Conservation (phyloP, 92 coral and sea anemone genomes). For the Zoanthus sociatus region DNA sequence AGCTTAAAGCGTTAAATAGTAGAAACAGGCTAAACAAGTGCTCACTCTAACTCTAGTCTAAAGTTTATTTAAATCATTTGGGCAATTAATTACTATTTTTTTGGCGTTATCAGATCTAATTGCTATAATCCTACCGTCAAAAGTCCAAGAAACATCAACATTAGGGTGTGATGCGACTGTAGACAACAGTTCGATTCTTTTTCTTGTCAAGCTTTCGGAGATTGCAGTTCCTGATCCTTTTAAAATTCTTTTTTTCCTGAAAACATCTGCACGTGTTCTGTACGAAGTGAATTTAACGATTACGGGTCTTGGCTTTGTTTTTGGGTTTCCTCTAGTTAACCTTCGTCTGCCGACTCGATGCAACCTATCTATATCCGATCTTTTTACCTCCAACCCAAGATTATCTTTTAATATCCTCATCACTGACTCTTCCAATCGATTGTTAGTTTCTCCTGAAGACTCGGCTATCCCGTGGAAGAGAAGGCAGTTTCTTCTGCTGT, state of each 20-base stretch:
- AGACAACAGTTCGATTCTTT: conserved; percentile 2
- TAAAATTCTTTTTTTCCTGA: not conserved
- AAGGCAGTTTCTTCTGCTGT: conserved; percentile 5
- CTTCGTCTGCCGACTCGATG: not conserved
- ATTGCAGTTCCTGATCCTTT: conserved; percentile 2
- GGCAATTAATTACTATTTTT: not conserved
- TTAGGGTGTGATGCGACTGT: not conserved
- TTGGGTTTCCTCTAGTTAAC: not conserved
- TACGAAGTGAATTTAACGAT: not conserved
- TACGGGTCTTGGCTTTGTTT: not conserved
- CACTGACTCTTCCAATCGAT: not conserved
- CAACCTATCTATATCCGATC: not conserved
- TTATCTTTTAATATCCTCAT: not conserved
- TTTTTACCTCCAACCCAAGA: not conserved
- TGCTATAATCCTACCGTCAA: conserved; percentile 18
- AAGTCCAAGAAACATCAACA: not conserved
- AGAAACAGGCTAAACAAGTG: not conserved
- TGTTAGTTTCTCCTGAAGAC: not conserved
- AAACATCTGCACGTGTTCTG: not conserved
- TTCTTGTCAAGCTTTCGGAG: not conserved
- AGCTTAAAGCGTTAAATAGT: not conserved
- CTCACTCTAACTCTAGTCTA: not conserved
- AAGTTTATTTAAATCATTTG: not conserved
- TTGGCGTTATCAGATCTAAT: not conserved
- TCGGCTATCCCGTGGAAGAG: conserved; percentile 13